Conservation (phyloP, 2,888 invertebrate species). For the Hylaea fasciaria region DNA sequence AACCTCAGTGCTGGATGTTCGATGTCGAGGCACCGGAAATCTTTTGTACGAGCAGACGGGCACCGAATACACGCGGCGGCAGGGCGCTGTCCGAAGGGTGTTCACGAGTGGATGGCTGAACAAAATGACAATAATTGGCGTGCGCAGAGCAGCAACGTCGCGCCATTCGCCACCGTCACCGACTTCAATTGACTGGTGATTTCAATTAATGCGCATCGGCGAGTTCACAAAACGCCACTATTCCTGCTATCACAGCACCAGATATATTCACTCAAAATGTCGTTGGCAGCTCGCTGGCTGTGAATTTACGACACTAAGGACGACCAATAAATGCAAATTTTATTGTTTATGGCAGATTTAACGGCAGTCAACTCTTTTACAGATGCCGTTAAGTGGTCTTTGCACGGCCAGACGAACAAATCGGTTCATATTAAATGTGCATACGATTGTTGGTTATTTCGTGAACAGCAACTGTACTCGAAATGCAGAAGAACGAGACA, state of each 20-base stretch:
- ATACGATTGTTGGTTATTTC: constrained; percentile 24
- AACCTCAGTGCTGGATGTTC: not conserved
- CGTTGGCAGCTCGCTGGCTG: constrained; percentile 77
- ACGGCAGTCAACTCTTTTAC: constrained; percentile 80
- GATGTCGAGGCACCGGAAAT: not conserved
- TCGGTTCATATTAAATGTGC: constrained; percentile 52
- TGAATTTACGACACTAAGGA: constrained; percentile 79
- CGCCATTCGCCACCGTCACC: constrained; percentile 58
- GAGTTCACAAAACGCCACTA: constrained; percentile 70
- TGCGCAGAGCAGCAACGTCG: constrained; percentile 62
- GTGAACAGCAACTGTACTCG: not conserved
- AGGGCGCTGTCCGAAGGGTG: constrained; percentile 47
- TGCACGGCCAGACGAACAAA: constrained; percentile 62
- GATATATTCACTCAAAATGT: constrained; percentile 81
- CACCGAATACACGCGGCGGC: not conserved
- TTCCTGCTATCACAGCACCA: constrained; percentile 68
- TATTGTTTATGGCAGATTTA: constrained; percentile 83
- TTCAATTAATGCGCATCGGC: constrained; percentile 76
- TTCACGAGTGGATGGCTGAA: constrained; percentile 62
- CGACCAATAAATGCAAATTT: constrained; percentile 85
- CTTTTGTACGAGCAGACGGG: constrained; percentile 5
- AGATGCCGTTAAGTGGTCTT: constrained; percentile 75
- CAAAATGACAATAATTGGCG: constrained; percentile 76
- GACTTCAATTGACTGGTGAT: constrained; percentile 79
- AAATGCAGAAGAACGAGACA: not conserved